phyloP scores from a whole-genome alignment of 2,113 vertebrate genomes.

The Taxidea taxus region DNA sequence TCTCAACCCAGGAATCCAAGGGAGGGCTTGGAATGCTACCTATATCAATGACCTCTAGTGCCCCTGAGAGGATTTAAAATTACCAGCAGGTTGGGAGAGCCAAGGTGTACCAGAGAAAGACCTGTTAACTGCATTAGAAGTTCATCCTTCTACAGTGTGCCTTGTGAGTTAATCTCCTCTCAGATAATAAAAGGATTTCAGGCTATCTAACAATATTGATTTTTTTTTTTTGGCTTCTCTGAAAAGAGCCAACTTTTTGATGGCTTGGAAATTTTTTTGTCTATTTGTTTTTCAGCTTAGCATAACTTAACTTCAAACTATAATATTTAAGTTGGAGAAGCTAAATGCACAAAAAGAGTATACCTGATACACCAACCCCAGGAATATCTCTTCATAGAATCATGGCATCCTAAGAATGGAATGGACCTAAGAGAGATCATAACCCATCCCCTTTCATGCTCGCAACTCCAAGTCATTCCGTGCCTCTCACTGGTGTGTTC shows the following conservation, averaged over 20 bases:
- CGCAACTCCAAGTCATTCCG: neutral
- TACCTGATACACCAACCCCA: neutral
- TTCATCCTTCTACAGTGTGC: neutral
- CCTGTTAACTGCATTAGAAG: neutral
- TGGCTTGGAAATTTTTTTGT: neutral
- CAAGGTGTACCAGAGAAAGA: neutral
- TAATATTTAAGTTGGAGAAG: constrained; percentile 43
- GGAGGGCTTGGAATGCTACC: neutral
- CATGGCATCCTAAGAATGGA: neutral
- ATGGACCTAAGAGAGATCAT: neutral
- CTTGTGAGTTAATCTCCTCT: constrained; percentile 27
- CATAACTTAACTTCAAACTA: constrained; percentile 41
- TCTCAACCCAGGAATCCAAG: neutral
- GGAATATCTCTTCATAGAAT: neutral
- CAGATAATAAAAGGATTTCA: constrained; percentile 10
- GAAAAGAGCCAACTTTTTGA: constrained; percentile 31
- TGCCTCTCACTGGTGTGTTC: neutral
- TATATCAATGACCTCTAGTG: neutral
- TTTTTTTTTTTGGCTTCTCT: neutral
- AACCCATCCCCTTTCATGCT: neutral
- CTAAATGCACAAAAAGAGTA: constrained; percentile 6
- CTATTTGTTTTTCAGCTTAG: constrained; percentile 17
- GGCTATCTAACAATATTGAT: neutral
- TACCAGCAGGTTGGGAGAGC: neutral
- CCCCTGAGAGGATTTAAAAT: neutral